A percentile compares a stretch with the other conserved stretches of the same genome.
Evolutionary conservation across 2,113 vertebrate species (phyloP).

Genomic region (Nettapus auritus): DNA sequence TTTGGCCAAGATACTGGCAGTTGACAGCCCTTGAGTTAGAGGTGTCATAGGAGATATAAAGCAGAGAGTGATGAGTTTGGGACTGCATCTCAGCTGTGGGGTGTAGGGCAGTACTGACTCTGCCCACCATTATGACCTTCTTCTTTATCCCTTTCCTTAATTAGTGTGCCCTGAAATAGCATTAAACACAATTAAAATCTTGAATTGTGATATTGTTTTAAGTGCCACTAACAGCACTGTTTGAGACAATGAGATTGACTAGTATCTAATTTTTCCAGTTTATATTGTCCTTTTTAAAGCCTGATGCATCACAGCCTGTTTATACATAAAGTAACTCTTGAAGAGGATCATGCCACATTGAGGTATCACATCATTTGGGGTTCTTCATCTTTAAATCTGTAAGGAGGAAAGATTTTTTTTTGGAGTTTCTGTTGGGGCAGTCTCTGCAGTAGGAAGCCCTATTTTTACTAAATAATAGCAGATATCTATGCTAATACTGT

Average conservation of each 20-base stretch:
- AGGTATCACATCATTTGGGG: not conserved
- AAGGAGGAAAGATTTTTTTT: not conserved
- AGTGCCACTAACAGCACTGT: not conserved
- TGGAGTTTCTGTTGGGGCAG: not conserved
- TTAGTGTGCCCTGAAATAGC: not conserved
- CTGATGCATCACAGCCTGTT: not conserved
- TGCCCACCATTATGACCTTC: not conserved
- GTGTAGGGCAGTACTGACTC: not conserved
- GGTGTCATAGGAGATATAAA: not conserved
- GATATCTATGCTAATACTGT: not conserved
- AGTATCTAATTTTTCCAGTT: slow-evolving; percentile 34
- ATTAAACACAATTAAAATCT: slow-evolving; percentile 29
- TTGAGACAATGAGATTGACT: slow-evolving; percentile 41
- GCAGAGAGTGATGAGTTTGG: not conserved
- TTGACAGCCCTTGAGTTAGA: not conserved
- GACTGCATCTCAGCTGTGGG: not conserved
- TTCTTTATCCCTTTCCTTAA: not conserved
- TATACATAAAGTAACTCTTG: not conserved
- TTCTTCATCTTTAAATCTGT: not conserved
- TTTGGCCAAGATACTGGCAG: not conserved
- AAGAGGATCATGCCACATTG: not conserved
- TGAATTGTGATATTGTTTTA: slow-evolving; percentile 30
- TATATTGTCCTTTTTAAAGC: slow-evolving; percentile 37
- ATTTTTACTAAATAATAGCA: not conserved
- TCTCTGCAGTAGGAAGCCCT: not conserved